Evolutionary conservation across 2,888 invertebrate species (phyloP), one percentile per base, ranked within the genome.

Genomic region (Agonum fuliginosum): DNA sequence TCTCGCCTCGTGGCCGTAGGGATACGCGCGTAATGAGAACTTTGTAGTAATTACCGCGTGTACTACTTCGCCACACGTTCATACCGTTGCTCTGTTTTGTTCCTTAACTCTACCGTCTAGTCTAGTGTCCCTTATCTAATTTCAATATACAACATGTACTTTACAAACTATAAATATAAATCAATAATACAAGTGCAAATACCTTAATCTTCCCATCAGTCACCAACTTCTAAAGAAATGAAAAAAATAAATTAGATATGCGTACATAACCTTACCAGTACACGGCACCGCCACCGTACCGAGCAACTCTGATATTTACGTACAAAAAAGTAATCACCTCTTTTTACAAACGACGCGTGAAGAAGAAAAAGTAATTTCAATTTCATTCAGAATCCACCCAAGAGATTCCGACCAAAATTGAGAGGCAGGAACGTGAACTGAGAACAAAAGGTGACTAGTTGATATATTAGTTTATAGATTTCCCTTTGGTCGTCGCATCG

Each of bases 381-480:
- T 73, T 58, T 73, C 73, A 73, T 73, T 73, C 54, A 73, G 54
- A 70, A 73, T 30, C 73, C 58, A 58, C 58, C 54, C 73, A 54
- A 58, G 58, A 73, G 58, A 58, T 70, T 70, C 24, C 70, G 22
- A 70, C 58, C 73, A 58, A 73, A 73, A 73, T 73, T 58, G 73
- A 73, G 73, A 54, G 58, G 73, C 58, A 73, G 73, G 41, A 73
- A 73, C 41, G 73, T 70, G 48, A 41, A 73, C 54, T 73, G 58
- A 73, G 58, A 58, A 73, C 73, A 73, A 73, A 58, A 73, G 73
- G 73, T 73, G 73, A 73, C 73, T 73, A 58, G 73, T 54, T 54
- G 73, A 73, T 73, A 73, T 73, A 73, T 73, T 73, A 73, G 54
- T 73, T 54, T 73, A 73, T 73, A 73, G 73, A 73, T 73, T 73